Evolutionary conservation across 2,113 vertebrate species (phyloP).

Genomic region (Chloropsis cyanopogon): DNA sequence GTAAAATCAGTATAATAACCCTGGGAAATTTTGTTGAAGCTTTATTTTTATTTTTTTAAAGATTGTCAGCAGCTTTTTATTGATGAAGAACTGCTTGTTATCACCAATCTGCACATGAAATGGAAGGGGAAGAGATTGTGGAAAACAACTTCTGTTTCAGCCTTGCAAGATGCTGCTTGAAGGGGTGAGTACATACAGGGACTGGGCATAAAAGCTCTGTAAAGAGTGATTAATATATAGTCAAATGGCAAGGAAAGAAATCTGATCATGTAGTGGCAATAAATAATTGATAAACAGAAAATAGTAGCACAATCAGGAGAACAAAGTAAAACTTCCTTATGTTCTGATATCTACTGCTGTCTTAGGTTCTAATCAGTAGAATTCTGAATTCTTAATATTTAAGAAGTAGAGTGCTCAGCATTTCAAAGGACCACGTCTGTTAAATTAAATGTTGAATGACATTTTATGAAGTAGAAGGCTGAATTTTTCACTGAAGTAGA

Average conservation of each 20-base stretch:
- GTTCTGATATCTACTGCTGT: background rate
- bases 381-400: background rate
- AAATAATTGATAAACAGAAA: background rate
- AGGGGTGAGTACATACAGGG: slow-evolving; percentile 1
- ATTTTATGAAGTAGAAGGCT: background rate
- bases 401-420: background rate
- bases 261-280: background rate
- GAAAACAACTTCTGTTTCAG: slow-evolving; percentile 2
- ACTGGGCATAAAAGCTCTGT: background rate
- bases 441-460: background rate
- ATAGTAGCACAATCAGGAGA: background rate
- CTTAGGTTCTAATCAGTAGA: background rate
- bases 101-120: background rate
- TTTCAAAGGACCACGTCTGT: background rate
- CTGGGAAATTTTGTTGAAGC: background rate
- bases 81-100: background rate
- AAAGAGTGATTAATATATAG: background rate
- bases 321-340: background rate
- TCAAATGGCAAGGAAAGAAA: background rate
- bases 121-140: slow-evolving; percentile 5
- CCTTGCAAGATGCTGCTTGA: slow-evolving; percentile 12
- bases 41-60: background rate
- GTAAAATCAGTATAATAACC: background rate
- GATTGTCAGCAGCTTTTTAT: background rate
- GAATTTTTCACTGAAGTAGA: background rate